Base-by-base conservation (phyloP, 1,140 invertebrate genomes). In the Protaetia brevitarsis region DNA sequence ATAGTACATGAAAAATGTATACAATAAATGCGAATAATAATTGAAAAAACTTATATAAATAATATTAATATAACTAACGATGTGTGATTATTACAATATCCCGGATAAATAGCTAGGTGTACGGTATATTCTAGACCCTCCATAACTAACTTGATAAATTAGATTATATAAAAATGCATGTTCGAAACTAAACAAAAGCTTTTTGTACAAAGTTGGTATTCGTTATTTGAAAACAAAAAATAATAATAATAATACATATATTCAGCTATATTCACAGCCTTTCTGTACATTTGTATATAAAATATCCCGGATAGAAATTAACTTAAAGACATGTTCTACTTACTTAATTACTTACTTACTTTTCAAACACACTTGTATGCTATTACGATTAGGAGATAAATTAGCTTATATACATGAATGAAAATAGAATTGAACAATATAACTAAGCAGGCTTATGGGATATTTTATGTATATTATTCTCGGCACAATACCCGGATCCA, bases 121-220 rank as follows among this genome's bases (percentile, higher is more conserved):
- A 72, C 65, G 75, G 63, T 68, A 69, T 78, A 77, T 67, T 69
- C 56, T 71, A 71, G 70, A 66, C 76, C 77, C 77, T 78, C 77
- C 76, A 78, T 76, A 73, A 73, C 71, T 76, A 73, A 73, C 70
- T 66, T 73, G 74, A 73, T 74, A 73, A 74, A 66, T 74, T 76
- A 78, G 76, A 74, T 73, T 72, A 76, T 74, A 74, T 73, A 69
- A 59, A 59, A 68, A 76, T 74, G 74, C 76, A 77, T 76, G 76
- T 70, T 41, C 41, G 72, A 77, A 71, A 70, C 68, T 68, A 76
- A 68, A 71, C 58, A 67, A 71, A 76, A 71, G 77, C 77, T 77
- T 77, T 75, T 77, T 78, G 76, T 78, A 78, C 76, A 78, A 76
- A 77, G 75, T 72, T 61, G 51, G 62, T 60, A 56, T 63, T 63